Evolutionary conservation across 2,888 invertebrate genomes (phyloP).

Genomic region (Trypoxylon attenuatum): DNA sequence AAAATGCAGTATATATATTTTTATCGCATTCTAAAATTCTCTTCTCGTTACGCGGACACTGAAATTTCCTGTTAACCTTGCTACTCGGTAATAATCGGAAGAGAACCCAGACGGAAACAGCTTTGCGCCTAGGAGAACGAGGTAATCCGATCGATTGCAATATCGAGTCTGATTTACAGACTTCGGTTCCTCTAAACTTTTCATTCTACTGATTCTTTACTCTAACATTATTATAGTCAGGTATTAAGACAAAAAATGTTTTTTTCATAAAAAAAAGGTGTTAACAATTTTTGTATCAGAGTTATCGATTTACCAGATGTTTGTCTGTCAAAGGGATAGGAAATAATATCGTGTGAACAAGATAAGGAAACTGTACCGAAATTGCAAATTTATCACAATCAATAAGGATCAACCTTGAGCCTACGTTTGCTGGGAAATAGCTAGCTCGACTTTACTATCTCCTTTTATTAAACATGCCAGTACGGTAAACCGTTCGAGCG

Average conservation of each 20-base stretch:
- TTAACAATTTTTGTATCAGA: not conserved
- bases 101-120: not conserved
- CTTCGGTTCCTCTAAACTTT: not conserved
- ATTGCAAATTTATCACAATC: conserved; percentile 1
- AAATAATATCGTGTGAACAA: conserved; percentile 2
- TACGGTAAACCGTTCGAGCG: not conserved
- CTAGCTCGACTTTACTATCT: not conserved
- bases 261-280: not conserved
- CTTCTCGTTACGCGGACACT: not conserved
- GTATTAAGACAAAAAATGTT: not conserved
- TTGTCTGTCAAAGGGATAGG: conserved; percentile 1
- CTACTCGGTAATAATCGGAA: conserved; percentile 2
- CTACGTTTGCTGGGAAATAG: conserved; percentile 3
- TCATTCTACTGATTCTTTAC: not conserved
- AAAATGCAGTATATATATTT: conserved; percentile 40
- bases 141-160: not conserved
- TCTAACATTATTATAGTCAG: not conserved
- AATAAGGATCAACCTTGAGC: conserved; percentile 13
- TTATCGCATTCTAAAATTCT: conserved; percentile 10
- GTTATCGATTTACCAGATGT: not conserved
- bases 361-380: not conserved
- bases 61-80: conserved; percentile 28
- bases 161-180: not conserved
- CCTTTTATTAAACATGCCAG: not conserved
- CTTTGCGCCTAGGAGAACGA: not conserved